phyloP scores from a whole-genome alignment of 2,888 invertebrate genomes.

The Siphlonurus alternatus region DNA sequence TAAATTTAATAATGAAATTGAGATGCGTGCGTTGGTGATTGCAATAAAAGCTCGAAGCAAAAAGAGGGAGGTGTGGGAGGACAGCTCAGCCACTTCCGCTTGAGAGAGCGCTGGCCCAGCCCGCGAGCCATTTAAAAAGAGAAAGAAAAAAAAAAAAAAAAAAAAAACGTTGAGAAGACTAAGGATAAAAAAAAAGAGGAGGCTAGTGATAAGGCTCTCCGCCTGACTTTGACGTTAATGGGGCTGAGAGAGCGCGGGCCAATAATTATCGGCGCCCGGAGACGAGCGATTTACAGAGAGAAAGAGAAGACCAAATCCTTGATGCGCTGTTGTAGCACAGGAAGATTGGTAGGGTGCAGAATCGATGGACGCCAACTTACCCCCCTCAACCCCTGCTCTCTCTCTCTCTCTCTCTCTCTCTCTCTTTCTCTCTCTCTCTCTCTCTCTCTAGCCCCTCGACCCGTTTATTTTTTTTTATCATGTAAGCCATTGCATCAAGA shows the following conservation, averaged over 20 bases:
- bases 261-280: constrained; percentile 1
- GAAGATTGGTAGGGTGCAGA: neutral
- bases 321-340: neutral
- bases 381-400: too few species aligned
- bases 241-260: constrained; percentile 1
- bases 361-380: neutral
- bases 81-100: too few species aligned
- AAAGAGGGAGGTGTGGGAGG: too few species aligned
- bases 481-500: neutral
- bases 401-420: too few species aligned
- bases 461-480: neutral
- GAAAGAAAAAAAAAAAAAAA: neutral
- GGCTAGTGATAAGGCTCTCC: neutral
- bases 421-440: too few species aligned
- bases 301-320: neutral
- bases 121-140: too few species aligned
- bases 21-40: too few species aligned
- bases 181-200: neutral
- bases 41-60: too few species aligned
- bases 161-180: neutral
- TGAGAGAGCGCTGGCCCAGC: too few species aligned
- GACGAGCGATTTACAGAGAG: neutral
- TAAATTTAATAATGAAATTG: too few species aligned
- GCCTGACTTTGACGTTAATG: constrained; percentile 3
- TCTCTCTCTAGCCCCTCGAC: neutral